These are phyloP conservation scores for Cerceris ruficornis DNA, from an alignment of 2,888 invertebrate genomes.

Conservation along the genomic window DNA sequence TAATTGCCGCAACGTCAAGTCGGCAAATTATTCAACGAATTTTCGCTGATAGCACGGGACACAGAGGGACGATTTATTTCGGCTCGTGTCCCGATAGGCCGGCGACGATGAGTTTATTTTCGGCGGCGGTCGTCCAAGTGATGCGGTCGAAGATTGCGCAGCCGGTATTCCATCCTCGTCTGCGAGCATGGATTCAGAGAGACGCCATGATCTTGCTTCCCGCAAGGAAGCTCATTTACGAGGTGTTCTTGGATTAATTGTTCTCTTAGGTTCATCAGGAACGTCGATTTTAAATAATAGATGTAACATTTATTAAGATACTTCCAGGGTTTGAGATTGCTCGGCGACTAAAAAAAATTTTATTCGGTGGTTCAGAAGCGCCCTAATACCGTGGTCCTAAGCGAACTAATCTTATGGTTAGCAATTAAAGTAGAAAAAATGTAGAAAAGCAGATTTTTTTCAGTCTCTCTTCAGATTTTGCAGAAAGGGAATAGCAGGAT, in stretches of 20 bases:
- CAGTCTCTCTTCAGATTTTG: too few relatives aligned
- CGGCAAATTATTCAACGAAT: conserved; percentile 23
- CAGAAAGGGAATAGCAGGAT: too few relatives aligned
- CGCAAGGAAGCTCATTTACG: not conserved
- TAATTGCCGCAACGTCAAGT: not conserved
- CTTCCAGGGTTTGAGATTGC: too few relatives aligned
- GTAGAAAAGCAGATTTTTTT: too few relatives aligned
- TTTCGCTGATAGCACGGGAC: conserved; percentile 6
- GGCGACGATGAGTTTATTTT: conserved; percentile 70
- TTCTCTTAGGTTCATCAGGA: conserved; percentile 1
- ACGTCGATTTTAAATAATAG: too few relatives aligned
- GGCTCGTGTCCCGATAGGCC: conserved; percentile 60
- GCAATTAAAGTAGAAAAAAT: too few relatives aligned
- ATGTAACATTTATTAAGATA: too few relatives aligned
- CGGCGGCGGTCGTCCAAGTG: conserved; percentile 50
- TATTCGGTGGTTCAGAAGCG: too few relatives aligned
- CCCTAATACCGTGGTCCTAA: too few relatives aligned
- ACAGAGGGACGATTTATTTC: conserved; percentile 66
- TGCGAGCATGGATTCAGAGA: conserved; percentile 5
- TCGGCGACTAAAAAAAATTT: too few relatives aligned
- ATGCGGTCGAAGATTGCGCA: conserved; percentile 51
- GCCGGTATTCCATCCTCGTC: conserved; percentile 37
- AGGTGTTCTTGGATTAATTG: not conserved
- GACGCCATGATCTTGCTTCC: conserved; percentile 8
- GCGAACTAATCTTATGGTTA: too few relatives aligned